Base-by-base conservation (phyloP, 2,797 vertebrate species). In the Malacoctenus gilli region DNA sequence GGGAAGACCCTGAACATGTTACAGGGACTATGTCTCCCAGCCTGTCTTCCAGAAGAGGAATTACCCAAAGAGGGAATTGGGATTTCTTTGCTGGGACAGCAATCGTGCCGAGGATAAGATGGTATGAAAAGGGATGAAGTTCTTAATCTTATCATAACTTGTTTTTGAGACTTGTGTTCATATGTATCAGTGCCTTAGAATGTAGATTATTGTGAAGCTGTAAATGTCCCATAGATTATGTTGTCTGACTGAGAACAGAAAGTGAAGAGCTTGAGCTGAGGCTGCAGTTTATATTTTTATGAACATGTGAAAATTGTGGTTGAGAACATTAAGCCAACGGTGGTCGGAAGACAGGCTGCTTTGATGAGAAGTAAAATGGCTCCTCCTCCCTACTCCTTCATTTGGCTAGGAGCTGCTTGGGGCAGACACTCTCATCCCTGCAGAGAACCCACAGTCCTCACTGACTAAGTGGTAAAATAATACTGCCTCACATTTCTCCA, bases 401-500 rank as follows among this genome's bases (percentile, higher is more conserved):
- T 70, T 75, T 52, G 25, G 15, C 67, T 67, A 30, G 40, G 67
- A 68, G 62, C 52, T 75, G 38, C 59, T 37, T 22, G 19, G 70
- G 42, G 25, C 53, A 71, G 42, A 41, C 82, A 62, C 72, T 81
- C 56, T 80, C 75, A 77, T 78, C 70, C 72, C 69, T 73, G 46
- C 60, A 72, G 59, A 86, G 59, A 85, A 85, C 75, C 73, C 52
- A 8, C 63, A 3, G 44, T 46, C 36, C 43, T 73, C 57, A 77
- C 62, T 75, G 79, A 82, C 77, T 77, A 59, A 75, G 66, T 78
- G 79, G 64, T 75, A 72, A 87, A 81, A 83, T 72, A 83, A 79
- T 70, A 63, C 68, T 66, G 40, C 53, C 59, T 58, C 71, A 68
- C 71, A 59, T 73, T 78, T 76, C 71, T 79, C 60, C 46, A 40